Conservation (phyloP, 1,140 invertebrate genomes). For the Camponotus pennsylvanicus region DNA sequence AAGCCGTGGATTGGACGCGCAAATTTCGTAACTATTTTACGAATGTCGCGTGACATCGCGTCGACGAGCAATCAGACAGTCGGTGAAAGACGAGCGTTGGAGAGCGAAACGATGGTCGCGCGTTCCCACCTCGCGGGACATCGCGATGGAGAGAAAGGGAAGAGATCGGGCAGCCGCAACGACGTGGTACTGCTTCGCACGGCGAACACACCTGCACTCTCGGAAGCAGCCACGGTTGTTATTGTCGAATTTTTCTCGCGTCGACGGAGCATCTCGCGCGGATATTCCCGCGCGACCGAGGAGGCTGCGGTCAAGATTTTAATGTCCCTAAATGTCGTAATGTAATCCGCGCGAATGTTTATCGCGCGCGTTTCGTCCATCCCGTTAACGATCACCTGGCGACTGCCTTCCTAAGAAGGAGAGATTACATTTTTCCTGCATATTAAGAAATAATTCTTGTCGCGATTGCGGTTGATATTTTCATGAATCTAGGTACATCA, state of each 20-base stretch:
- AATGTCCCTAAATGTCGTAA: slow-evolving; percentile 43
- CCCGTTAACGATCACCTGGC: neutral
- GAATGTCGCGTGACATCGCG: neutral
- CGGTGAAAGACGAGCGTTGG: too few relatives aligned
- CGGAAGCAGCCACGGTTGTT: slow-evolving; percentile 35
- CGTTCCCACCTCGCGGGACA: neutral
- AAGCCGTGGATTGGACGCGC: neutral
- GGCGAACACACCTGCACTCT: slow-evolving; percentile 65
- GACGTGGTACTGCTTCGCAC: slow-evolving; percentile 71
- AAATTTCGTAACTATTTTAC: neutral
- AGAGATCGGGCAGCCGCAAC: slow-evolving; percentile 40
- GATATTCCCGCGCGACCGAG: slow-evolving; percentile 52
- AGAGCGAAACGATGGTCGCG: too few relatives aligned
- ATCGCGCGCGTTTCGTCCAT: slow-evolving; percentile 28
- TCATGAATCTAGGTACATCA: neutral
- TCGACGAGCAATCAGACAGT: neutral
- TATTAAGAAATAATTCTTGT: neutral
- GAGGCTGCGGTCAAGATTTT: slow-evolving; percentile 31
- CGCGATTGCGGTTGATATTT: neutral
- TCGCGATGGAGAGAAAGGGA: slow-evolving; percentile 60
- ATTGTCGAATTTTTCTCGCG: slow-evolving; percentile 72
- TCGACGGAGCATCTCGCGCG: neutral
- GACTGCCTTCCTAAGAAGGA: neutral
- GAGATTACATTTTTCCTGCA: neutral
- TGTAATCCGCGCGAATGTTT: slow-evolving; percentile 45